Evolutionary conservation across 1,140 invertebrate genomes (phyloP), one percentile per base, ranked within the genome.

Genomic region (Procambarus clarkii): DNA sequence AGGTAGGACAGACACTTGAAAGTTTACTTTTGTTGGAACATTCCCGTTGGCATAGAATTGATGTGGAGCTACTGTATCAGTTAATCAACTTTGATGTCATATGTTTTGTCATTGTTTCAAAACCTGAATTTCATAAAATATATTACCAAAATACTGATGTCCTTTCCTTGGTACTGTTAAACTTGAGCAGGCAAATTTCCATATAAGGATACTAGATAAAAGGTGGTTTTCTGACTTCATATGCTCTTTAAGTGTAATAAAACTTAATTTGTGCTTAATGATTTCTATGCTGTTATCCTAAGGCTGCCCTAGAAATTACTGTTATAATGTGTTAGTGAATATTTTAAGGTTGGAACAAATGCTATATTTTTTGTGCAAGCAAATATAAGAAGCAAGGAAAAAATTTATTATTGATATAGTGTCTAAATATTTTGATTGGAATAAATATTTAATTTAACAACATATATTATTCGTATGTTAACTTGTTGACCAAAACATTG

Each of bases 221-320:
- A n/a, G 64, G 69, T 83, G 80, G 80, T 82, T 82, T 89, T 80
- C 77, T 83, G 79, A 76, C 87, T 83, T 46, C 50, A 91, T 91
- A 91, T 91, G 90, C 90, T 91, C 90, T 91, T 91, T 86, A 91
- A 86, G 71, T 91, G 90, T 91, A 91, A 91, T 91, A 91, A 91
- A 91, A 86, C 84, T 89, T 89, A 86, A 91, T 87, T 91, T 91
- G 90, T 91, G 90, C 90, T 91, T 91, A 81, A 87, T 58, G 60
- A 81, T 71, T 86, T 91, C 74, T 91, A 83, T 89, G 64, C 60
- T 83, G 81, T 84, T 91, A 84, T 78, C 88, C 88, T 81, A 58
- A 78, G 85, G 77, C 76, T 77, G 46, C 74, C 69, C n/a, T 34
- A 74, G 24, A 21, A 74, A 34, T 34, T 74, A 21, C 24, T 74